These are phyloP conservation scores for Lochmaea capreae DNA, from an alignment of 2,888 invertebrate species.

Conservation along the genomic window DNA sequence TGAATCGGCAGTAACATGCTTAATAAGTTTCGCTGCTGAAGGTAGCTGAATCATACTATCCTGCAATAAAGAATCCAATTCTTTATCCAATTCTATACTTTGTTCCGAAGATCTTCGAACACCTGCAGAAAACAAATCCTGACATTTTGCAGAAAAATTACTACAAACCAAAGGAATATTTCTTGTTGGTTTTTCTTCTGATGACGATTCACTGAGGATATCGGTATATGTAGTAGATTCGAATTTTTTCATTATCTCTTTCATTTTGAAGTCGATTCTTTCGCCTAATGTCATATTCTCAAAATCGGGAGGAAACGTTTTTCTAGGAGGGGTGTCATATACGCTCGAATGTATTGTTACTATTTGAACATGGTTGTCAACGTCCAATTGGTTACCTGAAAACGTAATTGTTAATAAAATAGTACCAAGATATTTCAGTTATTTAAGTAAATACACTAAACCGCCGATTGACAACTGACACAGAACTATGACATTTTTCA, in stretches of 20 bases:
- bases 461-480: no score
- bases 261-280: constrained; percentile 67
- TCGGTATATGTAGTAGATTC: constrained; percentile 59
- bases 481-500: no score
- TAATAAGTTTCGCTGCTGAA: constrained; percentile 20
- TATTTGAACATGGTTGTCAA: constrained; percentile 49
- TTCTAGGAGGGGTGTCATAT: constrained; percentile 47
- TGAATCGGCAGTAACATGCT: constrained; percentile 52
- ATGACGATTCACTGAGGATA: constrained; percentile 58
- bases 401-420: not conserved
- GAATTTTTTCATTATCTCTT: constrained; percentile 69
- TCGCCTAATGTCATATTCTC: constrained; percentile 57
- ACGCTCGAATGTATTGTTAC: constrained; percentile 49
- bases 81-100: not conserved
- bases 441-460: no score
- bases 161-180: constrained; percentile 1
- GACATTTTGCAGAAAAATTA: constrained; percentile 16
- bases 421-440: no score
- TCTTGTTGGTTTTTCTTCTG: constrained; percentile 48
- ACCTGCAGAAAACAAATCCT: constrained; percentile 21
- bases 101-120: constrained; percentile 7
- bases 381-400: constrained; percentile 5
- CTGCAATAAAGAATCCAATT: constrained; percentile 8
- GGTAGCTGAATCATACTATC: not conserved
- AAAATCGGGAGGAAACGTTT: constrained; percentile 51